These are phyloP conservation scores for Podarcis lilfordi DNA, from an alignment of 2,797 vertebrate genomes.

Conservation along the genomic window DNA sequence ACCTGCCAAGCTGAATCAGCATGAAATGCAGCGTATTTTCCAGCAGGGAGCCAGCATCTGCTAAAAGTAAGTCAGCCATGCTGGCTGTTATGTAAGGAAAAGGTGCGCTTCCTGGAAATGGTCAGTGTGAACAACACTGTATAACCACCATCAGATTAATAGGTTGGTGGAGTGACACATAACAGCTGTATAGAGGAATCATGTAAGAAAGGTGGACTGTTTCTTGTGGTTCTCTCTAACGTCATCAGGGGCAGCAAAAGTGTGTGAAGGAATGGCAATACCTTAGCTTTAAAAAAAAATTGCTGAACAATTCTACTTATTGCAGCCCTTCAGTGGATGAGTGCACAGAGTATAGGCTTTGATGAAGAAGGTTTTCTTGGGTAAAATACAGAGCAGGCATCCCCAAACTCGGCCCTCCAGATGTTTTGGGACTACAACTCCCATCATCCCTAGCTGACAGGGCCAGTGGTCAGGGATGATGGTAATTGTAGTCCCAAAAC, in stretches of 20 bases:
- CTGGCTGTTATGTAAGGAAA: background rate
- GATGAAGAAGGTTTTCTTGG: background rate
- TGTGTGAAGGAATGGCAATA: background rate
- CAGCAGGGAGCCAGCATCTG: background rate
- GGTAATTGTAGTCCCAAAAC: background rate
- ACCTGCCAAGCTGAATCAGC: slow-evolving; percentile 8
- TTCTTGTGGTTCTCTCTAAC: background rate
- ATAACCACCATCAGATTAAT: no score
- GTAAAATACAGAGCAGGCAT: background rate
- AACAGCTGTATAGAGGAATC: background rate
- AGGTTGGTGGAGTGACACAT: background rate
- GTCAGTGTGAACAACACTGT: background rate
- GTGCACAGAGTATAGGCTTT: background rate
- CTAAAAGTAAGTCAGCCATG: background rate
- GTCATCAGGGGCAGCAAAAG: background rate
- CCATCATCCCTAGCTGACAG: no score
- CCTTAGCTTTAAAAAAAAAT: background rate
- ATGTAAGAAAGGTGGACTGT: background rate
- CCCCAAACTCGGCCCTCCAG: no score
- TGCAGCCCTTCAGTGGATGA: background rate
- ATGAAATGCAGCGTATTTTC: slow-evolving; percentile 3
- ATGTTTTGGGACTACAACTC: no score
- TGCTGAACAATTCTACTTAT: background rate
- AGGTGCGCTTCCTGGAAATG: background rate
- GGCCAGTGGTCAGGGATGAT: no score